Percentiles rank a stretch among this genome's conserved stretches.
Evolutionary conservation across 1,140 invertebrate species (phyloP).

Genomic region (Pogonomyrmex barbatus): DNA sequence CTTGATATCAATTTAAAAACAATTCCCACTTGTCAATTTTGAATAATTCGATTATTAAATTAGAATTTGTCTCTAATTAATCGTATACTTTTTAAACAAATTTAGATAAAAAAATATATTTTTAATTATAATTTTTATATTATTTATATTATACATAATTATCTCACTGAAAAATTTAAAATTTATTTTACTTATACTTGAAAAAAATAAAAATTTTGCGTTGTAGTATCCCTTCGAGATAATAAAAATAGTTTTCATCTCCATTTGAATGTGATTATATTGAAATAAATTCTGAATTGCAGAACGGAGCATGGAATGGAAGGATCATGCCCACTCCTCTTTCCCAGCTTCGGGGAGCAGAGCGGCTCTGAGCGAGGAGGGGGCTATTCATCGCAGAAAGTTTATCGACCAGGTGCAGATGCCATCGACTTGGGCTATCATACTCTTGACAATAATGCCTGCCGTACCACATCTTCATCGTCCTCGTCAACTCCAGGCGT

Average conservation of each 20-base stretch:
- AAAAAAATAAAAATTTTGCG: neutral
- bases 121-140: conserved; percentile 8
- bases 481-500: conserved; percentile 57
- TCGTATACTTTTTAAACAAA: neutral
- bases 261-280: neutral
- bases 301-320: conserved; percentile 85
- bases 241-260: neutral
- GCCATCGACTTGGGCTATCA: conserved; percentile 83
- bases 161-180: too few species aligned
- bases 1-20: neutral
- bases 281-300: conserved; percentile 48
- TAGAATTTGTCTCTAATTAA: neutral
- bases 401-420: conserved; percentile 79
- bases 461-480: conserved; percentile 75
- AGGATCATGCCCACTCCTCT: conserved; percentile 79
- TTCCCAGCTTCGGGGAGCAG: conserved; percentile 78
- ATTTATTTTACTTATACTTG: neutral
- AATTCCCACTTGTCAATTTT: neutral
- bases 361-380: conserved; percentile 72
- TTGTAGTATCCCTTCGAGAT: neutral
- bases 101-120: neutral
- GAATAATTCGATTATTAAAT: neutral
- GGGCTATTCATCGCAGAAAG: conserved; percentile 76
- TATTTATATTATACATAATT: neutral
- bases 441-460: conserved; percentile 83